Conservation (phyloP, 2,113 vertebrate genomes). For the Sturnus vulgaris region DNA sequence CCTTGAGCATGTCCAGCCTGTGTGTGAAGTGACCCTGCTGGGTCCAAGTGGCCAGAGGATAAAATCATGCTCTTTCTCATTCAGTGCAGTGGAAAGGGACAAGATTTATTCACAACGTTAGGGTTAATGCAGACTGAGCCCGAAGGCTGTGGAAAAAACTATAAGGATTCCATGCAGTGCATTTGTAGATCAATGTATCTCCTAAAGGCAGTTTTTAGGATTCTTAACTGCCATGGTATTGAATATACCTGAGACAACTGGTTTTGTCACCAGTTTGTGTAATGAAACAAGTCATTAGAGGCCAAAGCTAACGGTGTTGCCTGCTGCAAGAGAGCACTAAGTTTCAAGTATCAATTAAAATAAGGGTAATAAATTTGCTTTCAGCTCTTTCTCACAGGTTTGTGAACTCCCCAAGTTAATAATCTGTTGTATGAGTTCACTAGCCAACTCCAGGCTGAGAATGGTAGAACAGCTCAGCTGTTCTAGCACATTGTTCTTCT, state of each 20-base stretch:
- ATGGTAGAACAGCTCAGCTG: not conserved
- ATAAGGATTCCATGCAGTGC: fast-evolving
- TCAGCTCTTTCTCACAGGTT: not conserved
- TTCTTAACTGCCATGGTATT: not conserved
- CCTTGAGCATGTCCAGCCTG: not conserved
- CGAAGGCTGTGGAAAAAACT: not conserved
- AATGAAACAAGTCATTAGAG: not conserved
- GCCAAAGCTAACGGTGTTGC: not conserved
- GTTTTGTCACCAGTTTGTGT: not conserved
- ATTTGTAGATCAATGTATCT: not conserved
- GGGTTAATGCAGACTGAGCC: not conserved
- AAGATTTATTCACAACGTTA: not conserved
- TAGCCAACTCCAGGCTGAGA: not conserved
- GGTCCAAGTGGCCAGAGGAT: not conserved
- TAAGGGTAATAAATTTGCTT: not conserved
- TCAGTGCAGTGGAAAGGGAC: not conserved
- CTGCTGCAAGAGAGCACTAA: not conserved
- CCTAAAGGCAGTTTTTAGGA: not conserved
- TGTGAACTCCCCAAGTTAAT: not conserved
- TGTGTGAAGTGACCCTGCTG: not conserved
- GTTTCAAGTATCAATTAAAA: not conserved
- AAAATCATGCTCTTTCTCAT: not conserved
- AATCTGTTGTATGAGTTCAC: not conserved
- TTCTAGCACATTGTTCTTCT: not conserved
- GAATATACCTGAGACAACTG: not conserved